Conservation (phyloP, 2,888 invertebrate genomes). For the Melitaea athalia region DNA sequence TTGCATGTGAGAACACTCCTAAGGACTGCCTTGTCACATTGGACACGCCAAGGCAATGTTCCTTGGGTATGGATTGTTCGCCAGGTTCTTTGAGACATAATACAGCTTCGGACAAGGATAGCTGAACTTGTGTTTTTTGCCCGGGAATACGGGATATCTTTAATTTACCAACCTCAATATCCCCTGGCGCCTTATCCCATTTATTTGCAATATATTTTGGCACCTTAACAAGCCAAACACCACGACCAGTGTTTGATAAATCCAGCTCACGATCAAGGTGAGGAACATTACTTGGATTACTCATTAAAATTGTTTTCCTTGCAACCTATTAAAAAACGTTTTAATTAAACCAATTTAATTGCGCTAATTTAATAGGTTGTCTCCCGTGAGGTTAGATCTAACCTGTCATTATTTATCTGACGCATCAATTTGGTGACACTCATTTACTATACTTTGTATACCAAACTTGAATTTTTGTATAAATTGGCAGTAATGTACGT, state of each 20-base stretch:
- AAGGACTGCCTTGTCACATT: slow-evolving; percentile 95
- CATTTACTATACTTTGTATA: too few relatives aligned
- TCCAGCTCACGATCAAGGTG: slow-evolving; percentile 92
- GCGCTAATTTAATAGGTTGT: too few relatives aligned
- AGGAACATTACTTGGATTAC: slow-evolving; percentile 56
- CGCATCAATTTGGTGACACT: too few relatives aligned
- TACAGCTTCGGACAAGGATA: slow-evolving; percentile 91
- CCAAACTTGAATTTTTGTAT: too few relatives aligned
- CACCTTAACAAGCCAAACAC: slow-evolving; percentile 98
- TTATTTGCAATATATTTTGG: slow-evolving; percentile 97
- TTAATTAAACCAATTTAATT: too few relatives aligned
- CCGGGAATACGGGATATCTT: slow-evolving; percentile 91
- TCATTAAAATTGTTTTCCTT: slow-evolving; percentile 42
- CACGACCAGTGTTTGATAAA: slow-evolving; percentile 92
- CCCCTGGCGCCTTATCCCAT: slow-evolving; percentile 96
- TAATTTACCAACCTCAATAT: slow-evolving; percentile 96
- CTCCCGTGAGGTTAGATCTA: too few relatives aligned
- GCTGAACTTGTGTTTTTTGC: slow-evolving; percentile 93
- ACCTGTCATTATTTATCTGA: too few relatives aligned
- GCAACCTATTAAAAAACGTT: too few relatives aligned
- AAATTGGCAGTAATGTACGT: too few relatives aligned
- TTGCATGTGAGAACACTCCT: slow-evolving; percentile 94
- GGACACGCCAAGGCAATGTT: slow-evolving; percentile 95
- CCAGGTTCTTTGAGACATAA: slow-evolving; percentile 89
- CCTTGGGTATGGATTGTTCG: slow-evolving; percentile 93